These are phyloP conservation scores for Andrena trimmerana DNA, from an alignment of 2,888 invertebrate genomes.

Conservation along the genomic window DNA sequence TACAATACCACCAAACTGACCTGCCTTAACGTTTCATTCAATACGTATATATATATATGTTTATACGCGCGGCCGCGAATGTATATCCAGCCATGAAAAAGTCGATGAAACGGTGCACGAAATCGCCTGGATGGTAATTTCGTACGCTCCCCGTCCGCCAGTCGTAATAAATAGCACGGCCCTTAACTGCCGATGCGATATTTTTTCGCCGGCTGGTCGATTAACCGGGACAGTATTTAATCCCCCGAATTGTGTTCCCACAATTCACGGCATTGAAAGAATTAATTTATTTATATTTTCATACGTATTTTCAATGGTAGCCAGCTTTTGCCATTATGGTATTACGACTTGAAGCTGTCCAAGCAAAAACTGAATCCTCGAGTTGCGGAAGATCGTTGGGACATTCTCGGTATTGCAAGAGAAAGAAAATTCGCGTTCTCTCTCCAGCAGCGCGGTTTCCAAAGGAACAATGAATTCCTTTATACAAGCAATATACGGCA, in stretches of 20 bases:
- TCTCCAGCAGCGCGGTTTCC: neutral
- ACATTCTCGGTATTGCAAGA: neutral
- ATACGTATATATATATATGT: neutral
- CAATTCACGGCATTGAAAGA: neutral
- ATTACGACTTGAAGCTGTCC: neutral
- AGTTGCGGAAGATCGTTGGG: neutral
- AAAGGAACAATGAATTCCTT: conserved; percentile 35
- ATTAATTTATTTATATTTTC: neutral
- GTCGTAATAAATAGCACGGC: conserved; percentile 18
- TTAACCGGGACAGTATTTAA: conserved; percentile 3
- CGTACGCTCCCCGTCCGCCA: neutral
- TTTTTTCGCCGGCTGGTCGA: neutral
- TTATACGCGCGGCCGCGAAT: neutral
- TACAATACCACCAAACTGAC: conserved; percentile 73
- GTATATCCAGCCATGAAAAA: conserved; percentile 36
- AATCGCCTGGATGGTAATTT: conserved; percentile 39
- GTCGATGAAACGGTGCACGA: conserved; percentile 50
- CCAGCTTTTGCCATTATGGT: too few species aligned
- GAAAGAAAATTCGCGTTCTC: conserved; percentile 8
- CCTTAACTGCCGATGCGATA: conserved; percentile 1
- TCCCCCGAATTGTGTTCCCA: neutral
- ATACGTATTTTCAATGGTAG: neutral
- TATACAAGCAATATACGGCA: conserved; percentile 15
- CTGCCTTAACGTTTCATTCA: conserved; percentile 73
- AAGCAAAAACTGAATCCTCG: neutral